Evolutionary conservation across 2,888 invertebrate genomes (phyloP), one percentile per base, ranked within the genome.

Genomic region (Polymixis flavicincta): DNA sequence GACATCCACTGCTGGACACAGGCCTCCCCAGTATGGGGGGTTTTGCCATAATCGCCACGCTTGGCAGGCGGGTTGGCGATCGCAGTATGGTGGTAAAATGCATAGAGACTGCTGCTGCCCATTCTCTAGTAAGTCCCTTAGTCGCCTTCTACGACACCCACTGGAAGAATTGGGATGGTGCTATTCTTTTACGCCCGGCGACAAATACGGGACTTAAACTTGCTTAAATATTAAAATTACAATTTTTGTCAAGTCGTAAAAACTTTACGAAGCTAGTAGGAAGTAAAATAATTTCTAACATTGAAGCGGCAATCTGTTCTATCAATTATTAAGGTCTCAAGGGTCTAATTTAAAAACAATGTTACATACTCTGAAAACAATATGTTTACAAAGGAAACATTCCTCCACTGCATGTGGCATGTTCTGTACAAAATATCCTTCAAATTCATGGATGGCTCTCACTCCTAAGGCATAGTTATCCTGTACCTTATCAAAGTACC

Each of bases 361-460:
- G 0, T n/a, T 25, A 91, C 93, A 87, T 90, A 96, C 96, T 85
- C 94, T 92, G 78, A 94, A 96, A 42, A 96, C 96, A 86, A 94
- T 94, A 77, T 94, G 92, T 79, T 95, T 95, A 85, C 96, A 96
- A 54, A 96, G 89, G 59, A 89, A 92, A 80, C 96, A 96, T 74
- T 95, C 94, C 80, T 94, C 93, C 59, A 96, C 92, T 25, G 92
- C 88, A 64, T 95, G 94, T 0, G 94, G 94, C 93, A 96, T 93
- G 81, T 96, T 94, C 83, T 94, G 92, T 0, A 92, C 90, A 0
- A 96, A 87, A 76, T 96, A 96, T 0, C 93, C 90, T 78, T 96
- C 95, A 92, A 96, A 96, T 88, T 96, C 96, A 82, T 96, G 94
- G 17, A 96, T 94, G 3, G 94, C 93, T 84, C 96, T 84, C 48